Percentiles rank a stretch among this genome's conserved stretches.
Evolutionary conservation across 1,140 invertebrate species (phyloP).

Genomic region (Hirudo medicinalis): DNA sequence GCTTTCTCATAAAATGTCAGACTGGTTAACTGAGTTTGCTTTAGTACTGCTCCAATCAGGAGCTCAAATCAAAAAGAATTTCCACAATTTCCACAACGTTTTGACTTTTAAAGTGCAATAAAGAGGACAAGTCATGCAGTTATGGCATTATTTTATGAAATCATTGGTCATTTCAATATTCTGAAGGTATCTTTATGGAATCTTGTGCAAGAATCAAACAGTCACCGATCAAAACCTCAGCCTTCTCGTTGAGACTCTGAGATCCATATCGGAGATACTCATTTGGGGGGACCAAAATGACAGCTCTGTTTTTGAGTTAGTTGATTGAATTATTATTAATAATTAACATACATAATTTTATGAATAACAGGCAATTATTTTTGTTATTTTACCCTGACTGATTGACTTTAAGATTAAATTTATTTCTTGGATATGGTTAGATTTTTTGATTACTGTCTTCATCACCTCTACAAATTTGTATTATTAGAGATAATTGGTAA

Average conservation of each 20-base stretch:
- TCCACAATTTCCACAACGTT: too few relatives aligned
- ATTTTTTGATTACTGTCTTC: too few relatives aligned
- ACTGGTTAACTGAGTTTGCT: too few relatives aligned
- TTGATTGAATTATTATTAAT: conserved; percentile 25
- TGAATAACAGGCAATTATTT: neutral
- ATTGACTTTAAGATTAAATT: too few relatives aligned
- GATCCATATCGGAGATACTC: conserved; percentile 94
- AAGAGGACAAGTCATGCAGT: neutral
- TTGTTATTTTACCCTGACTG: too few relatives aligned
- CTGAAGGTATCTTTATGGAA: conserved; percentile 72
- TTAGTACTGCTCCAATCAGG: too few relatives aligned
- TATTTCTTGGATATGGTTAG: too few relatives aligned
- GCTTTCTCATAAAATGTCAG: too few relatives aligned
- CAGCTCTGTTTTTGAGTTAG: conserved; percentile 96
- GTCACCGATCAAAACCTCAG: conserved; percentile 87
- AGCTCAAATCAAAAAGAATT: too few relatives aligned
- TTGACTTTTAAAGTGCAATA: neutral
- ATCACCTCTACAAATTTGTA: too few relatives aligned
- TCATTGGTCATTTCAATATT: conserved; percentile 13
- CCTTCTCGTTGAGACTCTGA: conserved; percentile 85
- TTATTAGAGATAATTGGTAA: too few relatives aligned
- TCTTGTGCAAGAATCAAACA: conserved; percentile 87
- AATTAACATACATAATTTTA: neutral
- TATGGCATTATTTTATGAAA: too few relatives aligned
- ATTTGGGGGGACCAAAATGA: conserved; percentile 99